phyloP scores from a whole-genome alignment of 2,888 invertebrate genomes.

The Oscheius sp. region DNA sequence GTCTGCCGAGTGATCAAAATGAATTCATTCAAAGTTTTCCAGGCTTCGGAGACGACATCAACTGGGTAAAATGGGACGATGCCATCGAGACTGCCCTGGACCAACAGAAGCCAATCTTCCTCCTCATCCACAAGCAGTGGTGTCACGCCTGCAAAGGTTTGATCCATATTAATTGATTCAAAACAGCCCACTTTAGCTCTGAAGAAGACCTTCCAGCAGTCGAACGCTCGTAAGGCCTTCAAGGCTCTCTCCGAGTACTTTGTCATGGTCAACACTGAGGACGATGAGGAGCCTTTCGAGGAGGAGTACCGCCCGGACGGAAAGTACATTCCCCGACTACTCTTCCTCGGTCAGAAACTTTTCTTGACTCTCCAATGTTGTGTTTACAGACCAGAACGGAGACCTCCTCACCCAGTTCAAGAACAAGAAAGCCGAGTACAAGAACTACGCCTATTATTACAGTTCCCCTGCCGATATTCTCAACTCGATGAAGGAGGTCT shows the following conservation, averaged over 20 bases:
- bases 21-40: slow-evolving; percentile 18
- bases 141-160: slow-evolving; percentile 76
- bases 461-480: slow-evolving; percentile 72
- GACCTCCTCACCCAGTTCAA: slow-evolving; percentile 69
- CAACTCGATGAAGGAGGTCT: slow-evolving; percentile 72
- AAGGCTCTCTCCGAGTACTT: slow-evolving; percentile 73
- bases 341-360: slow-evolving; percentile 63
- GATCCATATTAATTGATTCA: background rate
- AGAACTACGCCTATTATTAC: slow-evolving; percentile 73
- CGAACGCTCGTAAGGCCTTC: slow-evolving; percentile 73
- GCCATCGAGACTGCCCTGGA: slow-evolving; percentile 71
- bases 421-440: slow-evolving; percentile 73
- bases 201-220: slow-evolving; percentile 72
- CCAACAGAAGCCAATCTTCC: slow-evolving; percentile 74
- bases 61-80: slow-evolving; percentile 73
- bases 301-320: slow-evolving; percentile 73
- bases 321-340: slow-evolving; percentile 71
- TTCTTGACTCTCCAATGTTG: background rate
- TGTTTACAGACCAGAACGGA: slow-evolving; percentile 67
- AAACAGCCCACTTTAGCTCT: slow-evolving; percentile 58
- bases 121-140: slow-evolving; percentile 76
- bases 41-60: slow-evolving; percentile 73
- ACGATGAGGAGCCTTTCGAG: slow-evolving; percentile 74
- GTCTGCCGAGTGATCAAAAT: background rate
- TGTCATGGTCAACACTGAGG: slow-evolving; percentile 75